Base-by-base conservation (phyloP, 2,113 vertebrate species). In the Hydropotes inermis region DNA sequence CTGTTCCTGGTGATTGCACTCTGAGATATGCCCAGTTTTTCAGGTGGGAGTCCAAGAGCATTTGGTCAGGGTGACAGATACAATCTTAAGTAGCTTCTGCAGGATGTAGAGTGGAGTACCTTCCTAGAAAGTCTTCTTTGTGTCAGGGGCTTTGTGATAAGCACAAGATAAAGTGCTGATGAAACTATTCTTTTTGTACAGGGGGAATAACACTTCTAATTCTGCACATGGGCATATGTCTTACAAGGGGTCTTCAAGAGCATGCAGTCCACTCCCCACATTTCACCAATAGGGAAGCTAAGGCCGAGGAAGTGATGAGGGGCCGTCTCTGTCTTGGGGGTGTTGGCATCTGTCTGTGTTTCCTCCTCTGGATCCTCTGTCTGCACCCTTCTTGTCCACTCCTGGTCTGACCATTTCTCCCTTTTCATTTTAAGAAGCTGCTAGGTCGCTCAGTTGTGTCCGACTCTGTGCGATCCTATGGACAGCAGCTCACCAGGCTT, bases 11-110 rank as follows among this genome's bases (percentile, higher is more conserved):
- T 47, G 14, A 52, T 6, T 4, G 33, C 33, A 4, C 55, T 28
- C 11, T 36, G 12, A 23, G 33, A 19, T 12, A n/a, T 19, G 61
- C 10, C 28, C 55, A 9, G 54, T 17, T 10, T 13, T 52, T 23
- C 10, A 1, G 39, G 74, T 60, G n/a, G 28, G 17, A 54, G 16
- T 27, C 57, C 17, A 1, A 58, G 54, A 30, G 23, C 21, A 10
- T 52, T 17, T 33, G 30, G 12, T 61, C 1, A 1, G 0, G 0
- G 0, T 0, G 12, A 27, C 16, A 33, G 61, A 21, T 78, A 19
- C 25, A 11, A 28, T 5, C 36, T 15, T 5, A 15, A 1, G 23
- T 6, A 15, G 36, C 15, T 90, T 54, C 13, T 27, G 36, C 7
- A 27, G 67, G 94, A 15, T 2, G 14, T 1, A 3, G 25, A 28